A percentile compares a stretch with the other conserved stretches of the same genome.
These are phyloP conservation scores for Montipora capricornis DNA, from an alignment of 64 coral and sea anemone genomes.

Conservation along the genomic window DNA sequence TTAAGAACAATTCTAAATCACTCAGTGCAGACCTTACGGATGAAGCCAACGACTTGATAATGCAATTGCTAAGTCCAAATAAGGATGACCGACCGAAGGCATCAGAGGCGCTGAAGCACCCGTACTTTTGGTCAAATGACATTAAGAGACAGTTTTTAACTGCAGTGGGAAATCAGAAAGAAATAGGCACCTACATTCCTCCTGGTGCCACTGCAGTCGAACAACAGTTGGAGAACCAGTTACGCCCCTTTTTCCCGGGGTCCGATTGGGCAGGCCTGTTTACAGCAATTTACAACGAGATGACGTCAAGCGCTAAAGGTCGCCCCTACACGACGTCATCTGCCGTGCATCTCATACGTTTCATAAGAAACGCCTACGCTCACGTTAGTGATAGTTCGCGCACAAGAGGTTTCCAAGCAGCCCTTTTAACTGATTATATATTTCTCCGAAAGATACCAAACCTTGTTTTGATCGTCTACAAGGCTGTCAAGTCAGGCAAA, in stretches of 20 bases:
- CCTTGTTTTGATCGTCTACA: conserved; percentile 48
- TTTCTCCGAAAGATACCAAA: conserved; percentile 48
- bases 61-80: not conserved
- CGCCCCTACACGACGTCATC: conserved; percentile 45
- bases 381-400: conserved; percentile 33
- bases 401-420: conserved; percentile 11
- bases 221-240: conserved; percentile 15
- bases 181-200: conserved; percentile 20
- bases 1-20: not conserved
- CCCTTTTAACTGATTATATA: conserved; percentile 9
- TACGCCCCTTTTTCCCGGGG: not conserved
- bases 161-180: conserved; percentile 46
- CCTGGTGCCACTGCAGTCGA: conserved; percentile 2
- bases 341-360: conserved; percentile 41
- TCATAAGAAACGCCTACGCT: conserved; percentile 61
- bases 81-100: conserved; percentile 41
- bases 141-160: conserved; percentile 51
- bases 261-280: conserved; percentile 48
- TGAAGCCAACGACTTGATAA: conserved; percentile 55
- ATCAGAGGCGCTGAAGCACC: conserved; percentile 11
- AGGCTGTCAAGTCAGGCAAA: conserved; percentile 13
- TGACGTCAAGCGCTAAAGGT: conserved; percentile 28
- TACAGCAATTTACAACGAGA: conserved; percentile 7
- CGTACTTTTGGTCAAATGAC: conserved; percentile 71
- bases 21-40: not conserved